A percentile compares a stretch with the other conserved stretches of the same genome.
Evolutionary conservation across 2,888 invertebrate species (phyloP).

Genomic region (Clistopyga incitator): DNA sequence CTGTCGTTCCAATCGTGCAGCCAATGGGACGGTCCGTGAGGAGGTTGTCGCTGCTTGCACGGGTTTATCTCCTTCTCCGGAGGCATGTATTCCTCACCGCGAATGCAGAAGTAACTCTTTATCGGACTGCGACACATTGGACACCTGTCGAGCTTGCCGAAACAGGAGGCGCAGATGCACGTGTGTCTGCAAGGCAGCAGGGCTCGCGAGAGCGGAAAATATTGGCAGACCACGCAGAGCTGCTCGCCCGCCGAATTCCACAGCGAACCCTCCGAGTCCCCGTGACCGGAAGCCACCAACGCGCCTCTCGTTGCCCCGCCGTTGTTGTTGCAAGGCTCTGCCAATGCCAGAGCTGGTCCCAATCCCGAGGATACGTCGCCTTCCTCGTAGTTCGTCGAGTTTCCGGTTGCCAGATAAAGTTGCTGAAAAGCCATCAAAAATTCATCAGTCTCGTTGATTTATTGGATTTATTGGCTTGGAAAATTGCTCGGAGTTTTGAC

Average conservation of each 20-base stretch:
- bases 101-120: conserved; percentile 93
- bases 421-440: conserved; percentile 86
- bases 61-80: conserved; percentile 82
- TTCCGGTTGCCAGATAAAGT: conserved; percentile 91
- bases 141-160: conserved; percentile 92
- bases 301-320: conserved; percentile 77
- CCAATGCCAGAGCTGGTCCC: conserved; percentile 84
- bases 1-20: conserved; percentile 89
- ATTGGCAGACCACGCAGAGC: conserved; percentile 93
- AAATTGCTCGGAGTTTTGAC: no score
- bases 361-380: conserved; percentile 84
- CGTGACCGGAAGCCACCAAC: conserved; percentile 81
- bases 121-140: conserved; percentile 95
- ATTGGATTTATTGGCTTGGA: no score
- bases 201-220: conserved; percentile 91
- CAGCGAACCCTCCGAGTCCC: conserved; percentile 85
- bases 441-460: background rate
- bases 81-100: conserved; percentile 91
- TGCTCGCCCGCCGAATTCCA: conserved; percentile 87
- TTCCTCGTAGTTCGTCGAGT: conserved; percentile 86
- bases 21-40: conserved; percentile 83
- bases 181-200: conserved; percentile 94
- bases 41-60: conserved; percentile 84
- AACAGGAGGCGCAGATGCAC: conserved; percentile 93
- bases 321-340: conserved; percentile 85